Evolutionary conservation across 2,888 invertebrate genomes (phyloP), one percentile per base, ranked within the genome.

Genomic region (Apotomis capreana): DNA sequence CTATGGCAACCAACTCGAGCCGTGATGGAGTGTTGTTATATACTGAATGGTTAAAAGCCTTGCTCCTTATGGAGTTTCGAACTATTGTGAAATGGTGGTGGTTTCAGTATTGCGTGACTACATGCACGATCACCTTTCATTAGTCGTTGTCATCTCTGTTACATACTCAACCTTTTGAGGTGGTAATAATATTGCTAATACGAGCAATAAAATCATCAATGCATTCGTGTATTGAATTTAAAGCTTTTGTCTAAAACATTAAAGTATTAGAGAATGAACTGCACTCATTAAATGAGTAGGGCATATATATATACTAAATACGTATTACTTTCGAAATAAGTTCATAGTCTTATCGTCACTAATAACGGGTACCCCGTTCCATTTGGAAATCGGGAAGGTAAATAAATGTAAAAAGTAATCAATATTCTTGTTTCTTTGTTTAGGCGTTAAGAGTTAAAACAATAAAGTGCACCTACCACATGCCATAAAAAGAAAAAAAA

Each of bases 1-100:
- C 46, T 72, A 72, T 46, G 68, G 68, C 58, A 62, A 68, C 58
- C 72, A 37, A 36, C 68, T 72, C 52, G 68, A 63, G 3, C 68
- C 62, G 51, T 72, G 58, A 70, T 5, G 40, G 52, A 10, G 44
- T 12, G 55, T 6, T 63, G 52, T 8, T 51, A 40, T 40, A 3
- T 37, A 65, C 57, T 26, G 55, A 55, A 46, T 46, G 65, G 65
- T 51, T 36, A 3, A 8, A 5, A 26, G 13, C 6, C 13, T 58
- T 26, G 26, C 58, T n/a, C 10, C 12, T n/a, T 5, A 57, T 12
- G 12, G 58, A 58, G 10, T 15, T 57, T 55, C n/a, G 65, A 46
- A 65, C 65, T 57, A 55, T 65, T 65, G 54, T 54, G 26, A 52
- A 40, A 26, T 44, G 4, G 15, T 15, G 3, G 52, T 54, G 63